Evolutionary conservation across 2,113 vertebrate species (phyloP).

Genomic region (Percina caprodes): DNA sequence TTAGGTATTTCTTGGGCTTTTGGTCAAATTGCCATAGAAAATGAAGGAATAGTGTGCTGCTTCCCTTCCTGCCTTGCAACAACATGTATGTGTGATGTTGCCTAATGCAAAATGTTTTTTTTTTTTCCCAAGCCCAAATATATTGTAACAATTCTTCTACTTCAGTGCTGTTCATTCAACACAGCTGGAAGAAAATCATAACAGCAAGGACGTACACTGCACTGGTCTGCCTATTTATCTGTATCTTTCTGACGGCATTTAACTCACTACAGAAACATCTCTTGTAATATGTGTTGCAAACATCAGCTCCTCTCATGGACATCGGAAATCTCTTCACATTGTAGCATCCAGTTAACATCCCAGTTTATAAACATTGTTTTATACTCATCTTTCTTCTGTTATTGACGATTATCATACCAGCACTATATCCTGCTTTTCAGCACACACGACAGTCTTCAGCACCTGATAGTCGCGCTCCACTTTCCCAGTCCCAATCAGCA

Average conservation of each 20-base stretch:
- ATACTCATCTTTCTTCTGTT: neutral
- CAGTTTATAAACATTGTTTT: neutral
- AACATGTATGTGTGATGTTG: too few relatives aligned
- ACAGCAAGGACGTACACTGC: neutral
- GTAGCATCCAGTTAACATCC: neutral
- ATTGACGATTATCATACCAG: neutral
- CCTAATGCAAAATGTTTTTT: too few relatives aligned
- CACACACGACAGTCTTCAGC: neutral
- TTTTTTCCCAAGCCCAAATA: neutral
- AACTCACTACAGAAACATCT: neutral
- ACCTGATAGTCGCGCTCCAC: conserved; percentile 12
- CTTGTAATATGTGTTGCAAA: neutral
- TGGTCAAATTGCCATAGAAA: too few relatives aligned
- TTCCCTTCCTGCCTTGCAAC: too few relatives aligned
- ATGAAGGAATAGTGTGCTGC: too few relatives aligned
- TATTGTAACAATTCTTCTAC: neutral
- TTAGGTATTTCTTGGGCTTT: too few relatives aligned
- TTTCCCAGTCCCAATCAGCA: conserved; percentile 17
- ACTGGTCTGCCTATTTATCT: neutral
- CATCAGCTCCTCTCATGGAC: neutral
- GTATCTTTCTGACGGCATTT: neutral
- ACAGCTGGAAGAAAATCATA: neutral
- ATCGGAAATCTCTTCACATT: neutral
- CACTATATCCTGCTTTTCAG: conserved; percentile 9
- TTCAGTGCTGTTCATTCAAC: neutral